Conservation (phyloP, 2,113 vertebrate species). For the Istiophorus platypterus region DNA sequence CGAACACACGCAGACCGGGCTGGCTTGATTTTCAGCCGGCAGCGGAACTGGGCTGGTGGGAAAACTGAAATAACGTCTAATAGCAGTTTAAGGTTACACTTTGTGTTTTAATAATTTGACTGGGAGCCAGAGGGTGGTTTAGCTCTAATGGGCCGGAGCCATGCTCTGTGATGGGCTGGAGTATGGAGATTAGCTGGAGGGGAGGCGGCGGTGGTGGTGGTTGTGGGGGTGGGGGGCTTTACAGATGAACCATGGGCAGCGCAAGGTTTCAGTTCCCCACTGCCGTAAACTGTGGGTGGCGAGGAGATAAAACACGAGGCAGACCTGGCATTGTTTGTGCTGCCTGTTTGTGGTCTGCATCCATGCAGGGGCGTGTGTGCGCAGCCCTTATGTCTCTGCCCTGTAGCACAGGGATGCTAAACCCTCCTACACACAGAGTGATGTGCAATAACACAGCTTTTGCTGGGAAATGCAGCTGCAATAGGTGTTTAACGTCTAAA, state of each 20-base stretch:
- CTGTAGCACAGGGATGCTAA: slow-evolving; percentile 50
- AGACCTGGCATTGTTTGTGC: slow-evolving; percentile 75
- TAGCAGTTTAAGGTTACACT: slow-evolving; percentile 77
- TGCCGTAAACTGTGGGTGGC: slow-evolving; percentile 82
- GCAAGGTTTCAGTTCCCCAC: slow-evolving; percentile 71
- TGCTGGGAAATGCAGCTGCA: slow-evolving; percentile 20
- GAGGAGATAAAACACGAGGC: slow-evolving; percentile 77
- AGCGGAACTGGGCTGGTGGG: slow-evolving; percentile 63
- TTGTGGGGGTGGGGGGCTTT: slow-evolving; percentile 34
- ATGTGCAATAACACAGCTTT: slow-evolving; percentile 45
- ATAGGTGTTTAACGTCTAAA: neutral
- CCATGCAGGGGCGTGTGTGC: slow-evolving; percentile 55
- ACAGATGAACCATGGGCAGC: slow-evolving; percentile 73
- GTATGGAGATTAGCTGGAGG: slow-evolving; percentile 72
- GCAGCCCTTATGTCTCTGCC: slow-evolving; percentile 63
- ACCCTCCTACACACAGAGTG: slow-evolving; percentile 47
- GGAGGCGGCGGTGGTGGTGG: no score
- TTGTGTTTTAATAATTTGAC: slow-evolving; percentile 77
- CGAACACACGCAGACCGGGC: slow-evolving; percentile 30
- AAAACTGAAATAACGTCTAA: slow-evolving; percentile 63
- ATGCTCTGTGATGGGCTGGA: slow-evolving; percentile 59
- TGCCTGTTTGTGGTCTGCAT: slow-evolving; percentile 78
- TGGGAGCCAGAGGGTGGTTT: slow-evolving; percentile 64
- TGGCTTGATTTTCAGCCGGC: slow-evolving; percentile 55
- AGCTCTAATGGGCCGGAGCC: slow-evolving; percentile 59